These are phyloP conservation scores for Danio kyathit DNA, from an alignment of 2,797 vertebrate species.

Conservation along the genomic window DNA sequence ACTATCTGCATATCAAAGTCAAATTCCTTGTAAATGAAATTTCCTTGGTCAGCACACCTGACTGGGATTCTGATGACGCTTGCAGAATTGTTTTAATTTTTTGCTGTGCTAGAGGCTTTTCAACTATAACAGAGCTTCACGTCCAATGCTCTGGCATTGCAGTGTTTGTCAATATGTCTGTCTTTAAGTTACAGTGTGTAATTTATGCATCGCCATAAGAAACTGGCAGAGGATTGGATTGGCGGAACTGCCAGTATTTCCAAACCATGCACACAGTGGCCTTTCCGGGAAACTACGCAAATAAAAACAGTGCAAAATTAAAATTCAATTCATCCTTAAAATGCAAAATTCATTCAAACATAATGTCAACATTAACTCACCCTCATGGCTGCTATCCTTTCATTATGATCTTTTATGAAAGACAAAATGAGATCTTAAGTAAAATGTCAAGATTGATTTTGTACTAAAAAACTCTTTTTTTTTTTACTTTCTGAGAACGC, in stretches of 20 bases:
- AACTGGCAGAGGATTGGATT: background rate
- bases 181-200: conserved; percentile 9
- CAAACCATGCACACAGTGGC: background rate
- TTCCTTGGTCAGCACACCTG: conserved; percentile 26
- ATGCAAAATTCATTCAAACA: background rate
- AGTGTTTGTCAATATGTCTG: conserved; percentile 13
- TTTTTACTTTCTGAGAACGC: too few species aligned
- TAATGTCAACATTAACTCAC: background rate
- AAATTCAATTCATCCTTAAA: background rate
- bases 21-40: conserved; percentile 18
- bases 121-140: conserved; percentile 5
- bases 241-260: background rate
- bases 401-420: too few species aligned
- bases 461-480: background rate
- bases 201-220: background rate
- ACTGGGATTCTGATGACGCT: conserved; percentile 13
- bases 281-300: background rate
- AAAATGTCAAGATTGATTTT: background rate
- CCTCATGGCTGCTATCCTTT: background rate
- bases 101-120: conserved; percentile 29
- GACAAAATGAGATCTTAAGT: too few species aligned
- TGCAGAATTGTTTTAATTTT: conserved; percentile 24
- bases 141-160: conserved; percentile 8
- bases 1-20: conserved; percentile 43
- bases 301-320: background rate